Percentiles rank a stretch among this genome's conserved stretches.
phyloP scores from a whole-genome alignment of 2,113 vertebrate genomes.

The Noturus placidus region DNA sequence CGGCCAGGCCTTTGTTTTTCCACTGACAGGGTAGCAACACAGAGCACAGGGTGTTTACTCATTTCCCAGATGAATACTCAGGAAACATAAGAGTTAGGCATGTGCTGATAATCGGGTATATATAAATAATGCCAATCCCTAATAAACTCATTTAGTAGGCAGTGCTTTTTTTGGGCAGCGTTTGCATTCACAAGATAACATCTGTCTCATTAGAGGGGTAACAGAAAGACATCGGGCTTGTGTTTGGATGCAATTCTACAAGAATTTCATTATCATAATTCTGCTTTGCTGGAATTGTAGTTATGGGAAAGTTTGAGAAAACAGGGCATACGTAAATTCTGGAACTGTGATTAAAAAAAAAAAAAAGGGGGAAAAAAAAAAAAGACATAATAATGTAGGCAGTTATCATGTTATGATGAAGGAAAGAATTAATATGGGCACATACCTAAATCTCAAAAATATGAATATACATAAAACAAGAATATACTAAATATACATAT shows the following conservation, averaged over 20 bases:
- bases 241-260: not conserved
- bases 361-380: not conserved
- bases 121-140: not conserved
- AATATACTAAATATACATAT: not conserved
- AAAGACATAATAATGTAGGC: not conserved
- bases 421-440: not conserved
- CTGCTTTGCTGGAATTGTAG: not conserved
- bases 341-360: not conserved
- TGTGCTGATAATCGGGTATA: conserved; percentile 2
- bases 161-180: not conserved
- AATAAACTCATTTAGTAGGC: conserved; percentile 4
- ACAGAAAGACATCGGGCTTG: not conserved
- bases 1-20: conserved; percentile 75
- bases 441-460: not conserved
- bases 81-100: not conserved
- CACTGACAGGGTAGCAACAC: conserved; percentile 67
- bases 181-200: not conserved
- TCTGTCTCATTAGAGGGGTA: not conserved
- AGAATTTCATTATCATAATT: not conserved
- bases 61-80: not conserved
- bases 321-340: not conserved
- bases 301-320: not conserved
- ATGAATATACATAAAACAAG: not conserved
- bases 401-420: not conserved
- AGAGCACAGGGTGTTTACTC: conserved; percentile 2